Evolutionary conservation across 2,888 invertebrate genomes (phyloP), one percentile per base, ranked within the genome.

Genomic region (Limnephilus rhombicus): DNA sequence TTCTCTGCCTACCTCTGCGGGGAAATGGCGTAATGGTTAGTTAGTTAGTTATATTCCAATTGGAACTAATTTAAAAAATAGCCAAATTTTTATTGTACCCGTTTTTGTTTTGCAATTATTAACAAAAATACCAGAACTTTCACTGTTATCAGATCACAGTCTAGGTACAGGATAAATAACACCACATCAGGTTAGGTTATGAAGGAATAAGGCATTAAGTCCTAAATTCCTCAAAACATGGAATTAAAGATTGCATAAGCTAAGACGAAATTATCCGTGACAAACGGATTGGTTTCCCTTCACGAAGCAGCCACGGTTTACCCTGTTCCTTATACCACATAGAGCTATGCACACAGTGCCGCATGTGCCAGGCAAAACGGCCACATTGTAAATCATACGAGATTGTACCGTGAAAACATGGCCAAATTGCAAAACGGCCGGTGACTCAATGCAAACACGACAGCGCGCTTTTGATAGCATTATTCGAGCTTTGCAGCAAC

Each of bases 181-280:
- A 68, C 24, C 68, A 68, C 53, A 18, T 68, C 24, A 68, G 18
- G 24, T 68, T n/a, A 68, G 24, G 68, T 68, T 68, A 68, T 24
- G 68, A 68, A 68, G 68, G 68, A 68, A 68, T 68, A 68, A 68
- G 24, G 24, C 68, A 68, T 68, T 24, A 68, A 68, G 53, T 68
- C 53, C 53, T 68, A 68, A 37, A 83, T 34, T 86, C 86, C 86
- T n/a, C 88, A 18, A 68, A 80, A 68, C 24, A 18, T 68, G 88
- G 88, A 88, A 68, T 86, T 88, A 88, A 88, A 88, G 88, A 88
- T 88, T 88, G 68, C 88, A 88, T 81, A 81, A 80, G 80, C 41
- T 37, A 45, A 89, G 89, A 89, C 41, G 89, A 89, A 89, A 89
- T 89, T 89, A 81, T 81, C 89, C 89, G 89, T 89, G 81, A 45